phyloP scores from a whole-genome alignment of 1,140 invertebrate species.

The Bactericera cockerelli region DNA sequence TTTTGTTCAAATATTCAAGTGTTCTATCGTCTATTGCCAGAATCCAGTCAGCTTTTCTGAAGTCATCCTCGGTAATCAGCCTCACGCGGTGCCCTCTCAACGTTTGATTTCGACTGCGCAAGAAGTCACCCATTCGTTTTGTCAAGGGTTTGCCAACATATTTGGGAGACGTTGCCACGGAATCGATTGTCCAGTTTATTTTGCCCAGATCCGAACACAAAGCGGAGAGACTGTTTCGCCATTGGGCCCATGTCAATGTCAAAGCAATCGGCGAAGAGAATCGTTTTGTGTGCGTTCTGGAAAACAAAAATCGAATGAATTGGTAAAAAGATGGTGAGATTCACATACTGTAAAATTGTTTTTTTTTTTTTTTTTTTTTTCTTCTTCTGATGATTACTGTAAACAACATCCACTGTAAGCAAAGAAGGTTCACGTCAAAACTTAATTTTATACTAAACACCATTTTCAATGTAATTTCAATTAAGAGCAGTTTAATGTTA shows the following conservation, averaged over 20 bases:
- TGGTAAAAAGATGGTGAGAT: too few species aligned
- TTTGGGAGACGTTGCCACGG: background rate
- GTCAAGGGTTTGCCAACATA: background rate
- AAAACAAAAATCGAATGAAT: background rate
- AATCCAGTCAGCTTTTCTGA: background rate
- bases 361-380: too few species aligned
- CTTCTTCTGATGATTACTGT: too few species aligned
- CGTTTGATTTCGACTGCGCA: background rate
- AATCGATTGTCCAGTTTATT: background rate
- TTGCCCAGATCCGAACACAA: background rate
- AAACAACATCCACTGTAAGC: too few species aligned
- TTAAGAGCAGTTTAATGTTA: too few species aligned
- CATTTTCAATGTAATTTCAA: too few species aligned
- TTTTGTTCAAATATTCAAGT: conserved; percentile 1
- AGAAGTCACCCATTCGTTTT: background rate
- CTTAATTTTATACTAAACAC: too few species aligned
- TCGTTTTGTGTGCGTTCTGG: background rate
- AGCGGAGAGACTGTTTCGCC: background rate
- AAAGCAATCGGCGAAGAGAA: conserved; percentile 2
- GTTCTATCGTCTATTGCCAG: background rate
- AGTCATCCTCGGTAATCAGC: background rate
- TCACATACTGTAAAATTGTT: too few species aligned
- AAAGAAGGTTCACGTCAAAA: too few species aligned
- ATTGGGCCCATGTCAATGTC: background rate
- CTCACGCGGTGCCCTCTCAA: background rate